Evolutionary conservation across 2,888 invertebrate genomes (phyloP), one percentile per base, ranked within the genome.

Genomic region (Drosophila nr. medialis): DNA sequence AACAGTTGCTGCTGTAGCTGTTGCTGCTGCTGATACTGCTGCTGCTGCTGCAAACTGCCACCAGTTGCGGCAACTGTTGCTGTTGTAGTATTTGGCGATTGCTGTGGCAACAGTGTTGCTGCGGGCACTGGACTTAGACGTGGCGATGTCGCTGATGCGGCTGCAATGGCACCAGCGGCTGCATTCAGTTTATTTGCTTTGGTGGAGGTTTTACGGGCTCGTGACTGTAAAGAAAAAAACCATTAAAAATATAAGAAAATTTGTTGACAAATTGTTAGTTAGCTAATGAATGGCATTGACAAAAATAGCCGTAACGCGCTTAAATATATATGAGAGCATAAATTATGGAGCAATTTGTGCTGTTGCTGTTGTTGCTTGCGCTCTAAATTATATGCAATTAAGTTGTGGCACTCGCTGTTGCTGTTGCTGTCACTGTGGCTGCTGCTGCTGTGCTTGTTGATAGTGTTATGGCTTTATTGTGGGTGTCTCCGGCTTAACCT

Each of bases 121-220:
- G 90, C 85, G 69, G 91, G 83, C 80, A 85, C 82, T 78, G 92
- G 92, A 89, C 92, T 92, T 72, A 92, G 86, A 76, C 90, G 88
- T 63, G 92, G 92, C 81, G 92, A 91, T 80, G 85, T 86, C 67
- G 91, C 91, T 81, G 91, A 80, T 79, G 92, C 88, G 71, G 83
- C 81, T 69, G 89, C 80, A 70, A 83, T 78, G 29, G 78, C 81
- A 79, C 81, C 78, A 68, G 80, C 85, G 67, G 81, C 77, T 75
- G 92, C 90, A 91, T 91, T 92, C 81, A 92, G 87, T 89, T 92
- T 92, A 71, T 89, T 92, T 83, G 91, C 89, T 89, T 92, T 92
- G 82, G 92, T 90, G 78, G 86, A 85, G 75, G 90, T 86, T 81
- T 92, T 92, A 63, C 92, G 92, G 81, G 92, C 91, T 83, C 92